phyloP scores from a whole-genome alignment of 2,888 invertebrate genomes.

The Acanthoscelides obtectus region DNA sequence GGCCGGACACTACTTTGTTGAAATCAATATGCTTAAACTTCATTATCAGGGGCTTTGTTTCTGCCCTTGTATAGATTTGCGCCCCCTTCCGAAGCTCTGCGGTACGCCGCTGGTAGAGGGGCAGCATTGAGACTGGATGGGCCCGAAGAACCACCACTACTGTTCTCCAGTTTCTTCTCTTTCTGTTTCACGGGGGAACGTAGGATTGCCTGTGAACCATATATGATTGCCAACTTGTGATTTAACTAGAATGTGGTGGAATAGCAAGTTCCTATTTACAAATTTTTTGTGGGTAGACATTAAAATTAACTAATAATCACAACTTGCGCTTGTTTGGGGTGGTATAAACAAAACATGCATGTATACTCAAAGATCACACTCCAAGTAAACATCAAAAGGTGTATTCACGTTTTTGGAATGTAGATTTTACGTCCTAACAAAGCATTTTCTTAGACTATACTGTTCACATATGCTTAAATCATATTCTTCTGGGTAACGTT shows the following conservation, averaged over 20 bases:
- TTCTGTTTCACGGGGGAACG: slow-evolving; percentile 23
- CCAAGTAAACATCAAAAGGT: too few species aligned
- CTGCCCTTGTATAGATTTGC: slow-evolving; percentile 65
- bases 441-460: too few species aligned
- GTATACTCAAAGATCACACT: too few species aligned
- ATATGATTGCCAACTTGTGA: not conserved
- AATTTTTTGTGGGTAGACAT: too few species aligned
- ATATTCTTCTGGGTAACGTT: too few species aligned
- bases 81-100: slow-evolving; percentile 79
- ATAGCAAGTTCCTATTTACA: not conserved
- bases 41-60: slow-evolving; percentile 53
- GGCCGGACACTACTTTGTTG: too few species aligned
- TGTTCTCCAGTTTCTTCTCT: slow-evolving; percentile 3
- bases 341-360: too few species aligned
- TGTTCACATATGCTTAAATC: too few species aligned
- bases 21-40: slow-evolving; percentile 3
- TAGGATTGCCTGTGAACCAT: slow-evolving; percentile 16
- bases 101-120: slow-evolving; percentile 55
- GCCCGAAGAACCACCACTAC: slow-evolving; percentile 42
- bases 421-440: too few species aligned
- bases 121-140: slow-evolving; percentile 55
- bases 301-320: too few species aligned
- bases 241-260: not conserved
- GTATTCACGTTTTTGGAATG: too few species aligned
- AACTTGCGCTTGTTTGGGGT: too few species aligned